These are phyloP conservation scores for Eledone cirrhosa DNA, from an alignment of 2,888 invertebrate genomes.

Conservation along the genomic window DNA sequence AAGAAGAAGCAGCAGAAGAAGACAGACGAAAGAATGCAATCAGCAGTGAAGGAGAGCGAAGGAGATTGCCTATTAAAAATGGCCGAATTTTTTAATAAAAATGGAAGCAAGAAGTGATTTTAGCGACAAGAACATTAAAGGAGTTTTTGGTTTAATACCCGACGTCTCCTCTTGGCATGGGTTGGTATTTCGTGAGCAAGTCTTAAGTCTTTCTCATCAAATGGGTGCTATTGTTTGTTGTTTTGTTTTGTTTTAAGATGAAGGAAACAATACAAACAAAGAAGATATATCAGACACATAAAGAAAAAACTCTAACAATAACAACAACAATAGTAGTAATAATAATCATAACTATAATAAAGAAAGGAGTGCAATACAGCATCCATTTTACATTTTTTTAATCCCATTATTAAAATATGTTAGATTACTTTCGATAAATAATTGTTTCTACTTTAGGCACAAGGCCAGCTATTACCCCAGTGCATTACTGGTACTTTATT, in stretches of 20 bases:
- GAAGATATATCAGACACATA: not conserved
- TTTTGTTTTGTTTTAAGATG: no score
- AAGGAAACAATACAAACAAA: constrained; percentile 17
- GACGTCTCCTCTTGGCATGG: constrained; percentile 53
- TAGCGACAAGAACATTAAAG: not conserved
- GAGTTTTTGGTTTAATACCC: constrained; percentile 42
- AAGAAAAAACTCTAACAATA: no score
- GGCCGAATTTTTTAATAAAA: not conserved
- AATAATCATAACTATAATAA: no score
- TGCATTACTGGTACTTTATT: no score
- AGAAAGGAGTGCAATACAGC: no score
- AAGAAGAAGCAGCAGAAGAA: not conserved
- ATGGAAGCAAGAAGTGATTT: constrained; percentile 16
- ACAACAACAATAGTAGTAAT: no score
- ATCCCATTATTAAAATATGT: no score
- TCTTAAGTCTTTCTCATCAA: constrained; percentile 60
- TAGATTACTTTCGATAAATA: no score
- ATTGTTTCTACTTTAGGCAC: no score
- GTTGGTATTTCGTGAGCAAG: constrained; percentile 60
- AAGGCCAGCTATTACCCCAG: no score
- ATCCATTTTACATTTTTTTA: no score
- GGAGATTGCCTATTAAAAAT: not conserved
- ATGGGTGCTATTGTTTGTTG: constrained; percentile 64
- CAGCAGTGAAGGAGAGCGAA: no score
- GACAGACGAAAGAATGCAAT: not conserved